Base-by-base conservation (phyloP, 2,888 invertebrate genomes). In the Leptinotarsa juncta region DNA sequence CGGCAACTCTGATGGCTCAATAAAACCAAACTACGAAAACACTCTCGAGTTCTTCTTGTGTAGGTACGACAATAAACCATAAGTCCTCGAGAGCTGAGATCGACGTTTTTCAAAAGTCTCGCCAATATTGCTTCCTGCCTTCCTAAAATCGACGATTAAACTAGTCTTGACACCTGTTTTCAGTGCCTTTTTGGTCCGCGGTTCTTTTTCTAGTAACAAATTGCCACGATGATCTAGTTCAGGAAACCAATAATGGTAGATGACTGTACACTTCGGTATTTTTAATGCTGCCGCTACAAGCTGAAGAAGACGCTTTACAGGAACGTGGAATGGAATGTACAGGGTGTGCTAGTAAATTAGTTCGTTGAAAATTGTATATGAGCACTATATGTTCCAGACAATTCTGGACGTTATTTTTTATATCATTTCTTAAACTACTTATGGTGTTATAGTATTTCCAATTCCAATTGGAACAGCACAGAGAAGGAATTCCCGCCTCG, bases 221-320 rank as follows among this genome's bases (percentile, higher is more conserved):
- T 80, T 79, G 79, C 70, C 73, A 51, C 65, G 78, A 77, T 79
- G 81, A 81, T 82, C 82, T 82, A 81, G 82, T 81, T 82, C 78
- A 77, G 78, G 75, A 79, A 79, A 73, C 77, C 78, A 75, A 70
- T 76, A 73, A 79, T 74, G 78, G 79, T 70, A 65, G 75, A 81
- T 81, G 71, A 71, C 53, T 65, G 74, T 74, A 77, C 81, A 74
- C 79, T 72, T 79, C 51, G 80, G 79, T 67, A 81, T 81, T 79
- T 78, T 74, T 79, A 81, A 77, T 76, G 42, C 62, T n/a, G 32
- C 10, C 73, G 74, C 74, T 66, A 48, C 50, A 66, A 66, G 48
- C 42, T 23, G 32, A 14, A 73, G 51, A 50, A 73, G 51, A 62
- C 26, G 50, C n/a, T 65, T 12, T 16, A 16, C 15, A 32, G 16